These are phyloP conservation scores for Danio choprae DNA, from an alignment of 2,797 vertebrate species.

Conservation along the genomic window DNA sequence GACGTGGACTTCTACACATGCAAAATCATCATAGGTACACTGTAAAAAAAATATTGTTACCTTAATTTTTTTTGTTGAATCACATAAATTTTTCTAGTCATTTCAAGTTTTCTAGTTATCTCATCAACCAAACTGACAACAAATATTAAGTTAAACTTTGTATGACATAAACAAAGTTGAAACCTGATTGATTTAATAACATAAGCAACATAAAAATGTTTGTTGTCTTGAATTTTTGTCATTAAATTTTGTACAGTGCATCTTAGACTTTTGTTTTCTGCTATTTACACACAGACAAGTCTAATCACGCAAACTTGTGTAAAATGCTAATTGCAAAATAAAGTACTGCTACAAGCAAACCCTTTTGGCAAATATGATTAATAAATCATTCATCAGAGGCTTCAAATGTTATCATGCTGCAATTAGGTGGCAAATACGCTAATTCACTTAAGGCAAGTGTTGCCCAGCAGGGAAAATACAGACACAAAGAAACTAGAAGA, in stretches of 20 bases:
- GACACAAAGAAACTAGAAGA: constrained; percentile 22
- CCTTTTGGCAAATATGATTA: constrained; percentile 23
- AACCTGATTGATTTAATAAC: no score
- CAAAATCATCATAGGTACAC: background rate
- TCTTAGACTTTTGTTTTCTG: background rate
- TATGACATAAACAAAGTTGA: no score
- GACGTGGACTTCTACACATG: background rate
- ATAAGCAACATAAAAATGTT: no score
- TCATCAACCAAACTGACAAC: no score
- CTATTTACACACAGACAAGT: background rate
- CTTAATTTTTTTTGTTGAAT: no score
- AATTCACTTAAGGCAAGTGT: background rate
- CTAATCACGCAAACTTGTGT: background rate
- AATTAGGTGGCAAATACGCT: constrained; percentile 6
- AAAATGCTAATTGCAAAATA: background rate
- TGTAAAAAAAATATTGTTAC: no score
- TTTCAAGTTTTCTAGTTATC: no score
- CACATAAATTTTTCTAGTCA: no score
- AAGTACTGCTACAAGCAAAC: constrained; percentile 6
- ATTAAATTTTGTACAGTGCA: no score
- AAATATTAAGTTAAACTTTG: no score
- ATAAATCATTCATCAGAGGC: constrained; percentile 27
- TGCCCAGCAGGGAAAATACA: constrained; percentile 24
- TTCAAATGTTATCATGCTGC: background rate
- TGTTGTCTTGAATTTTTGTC: no score